Conservation (phyloP, 2,888 invertebrate species). For the Drosophila basisetae region DNA sequence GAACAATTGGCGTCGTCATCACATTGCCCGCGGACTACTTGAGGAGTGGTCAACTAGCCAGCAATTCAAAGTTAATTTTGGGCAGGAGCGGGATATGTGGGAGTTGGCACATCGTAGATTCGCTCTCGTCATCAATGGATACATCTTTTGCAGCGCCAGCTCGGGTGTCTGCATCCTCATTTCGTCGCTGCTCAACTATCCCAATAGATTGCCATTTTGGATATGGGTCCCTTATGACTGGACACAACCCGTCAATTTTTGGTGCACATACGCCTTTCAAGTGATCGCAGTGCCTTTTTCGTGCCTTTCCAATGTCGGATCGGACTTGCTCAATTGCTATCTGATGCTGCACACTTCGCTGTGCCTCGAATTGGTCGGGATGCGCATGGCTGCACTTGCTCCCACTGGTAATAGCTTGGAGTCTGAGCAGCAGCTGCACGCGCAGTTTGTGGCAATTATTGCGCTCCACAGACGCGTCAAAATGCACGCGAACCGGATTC, state of each 20-base stretch:
- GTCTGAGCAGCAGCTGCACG: constrained; percentile 17
- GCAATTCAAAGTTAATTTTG: constrained; percentile 16
- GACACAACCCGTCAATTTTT: constrained; percentile 30
- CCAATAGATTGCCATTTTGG: constrained; percentile 52
- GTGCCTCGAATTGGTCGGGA: constrained; percentile 48
- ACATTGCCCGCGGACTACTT: constrained; percentile 37
- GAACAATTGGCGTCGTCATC: constrained; percentile 47
- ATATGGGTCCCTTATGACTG: constrained; percentile 61
- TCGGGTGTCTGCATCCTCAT: constrained; percentile 34
- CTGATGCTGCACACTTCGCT: constrained; percentile 57
- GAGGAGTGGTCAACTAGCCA: constrained; percentile 46
- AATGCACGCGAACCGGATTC: constrained; percentile 26
- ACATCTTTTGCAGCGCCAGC: constrained; percentile 42
- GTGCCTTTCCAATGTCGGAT: constrained; percentile 39
- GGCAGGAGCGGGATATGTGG: constrained; percentile 45
- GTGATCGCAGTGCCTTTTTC: constrained; percentile 23
- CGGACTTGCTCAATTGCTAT: constrained; percentile 59
- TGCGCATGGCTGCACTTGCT: constrained; percentile 39
- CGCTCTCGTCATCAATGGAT: constrained; percentile 11
- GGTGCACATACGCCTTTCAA: constrained; percentile 44
- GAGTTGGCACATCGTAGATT: constrained; percentile 40
- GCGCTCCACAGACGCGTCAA: constrained; percentile 43
- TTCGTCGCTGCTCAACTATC: constrained; percentile 36
- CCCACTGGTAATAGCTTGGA: background rate
- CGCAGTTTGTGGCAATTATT: constrained; percentile 39